Conservation (phyloP, 2,797 vertebrate species). For the Mustela erminea region DNA sequence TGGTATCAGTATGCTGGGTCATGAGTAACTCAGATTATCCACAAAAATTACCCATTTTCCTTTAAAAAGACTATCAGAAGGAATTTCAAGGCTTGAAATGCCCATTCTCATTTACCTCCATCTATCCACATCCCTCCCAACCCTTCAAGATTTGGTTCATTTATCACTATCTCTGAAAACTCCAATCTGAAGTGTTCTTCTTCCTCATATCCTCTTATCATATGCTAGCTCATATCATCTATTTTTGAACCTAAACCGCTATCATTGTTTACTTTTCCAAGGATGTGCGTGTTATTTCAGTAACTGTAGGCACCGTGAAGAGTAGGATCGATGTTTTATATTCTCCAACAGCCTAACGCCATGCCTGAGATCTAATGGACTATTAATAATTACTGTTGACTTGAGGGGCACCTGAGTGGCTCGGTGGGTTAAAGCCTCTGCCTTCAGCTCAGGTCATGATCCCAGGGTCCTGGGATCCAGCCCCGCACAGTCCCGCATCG, state of each 20-base stretch:
- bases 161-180: background rate
- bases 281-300: background rate
- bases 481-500: accelerated
- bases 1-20: conserved; percentile 66
- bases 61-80: conserved; percentile 49
- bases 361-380: background rate
- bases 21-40: conserved; percentile 43
- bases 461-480: too few relatives aligned
- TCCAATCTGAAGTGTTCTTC: conserved; percentile 1
- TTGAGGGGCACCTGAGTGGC: background rate
- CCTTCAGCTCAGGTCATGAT: too few relatives aligned
- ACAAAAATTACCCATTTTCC: conserved; percentile 60
- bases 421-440: too few relatives aligned
- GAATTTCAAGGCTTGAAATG: conserved; percentile 52
- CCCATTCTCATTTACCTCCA: background rate
- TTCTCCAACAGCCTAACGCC: background rate
- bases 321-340: background rate
- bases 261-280: background rate
- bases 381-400: conserved; percentile 13
- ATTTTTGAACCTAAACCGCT: background rate
- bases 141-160: background rate
- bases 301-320: background rate
- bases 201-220: background rate
- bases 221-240: background rate
- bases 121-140: background rate